Evolutionary conservation across 2,888 invertebrate genomes (phyloP).

Genomic region (Machimus atricapillus): DNA sequence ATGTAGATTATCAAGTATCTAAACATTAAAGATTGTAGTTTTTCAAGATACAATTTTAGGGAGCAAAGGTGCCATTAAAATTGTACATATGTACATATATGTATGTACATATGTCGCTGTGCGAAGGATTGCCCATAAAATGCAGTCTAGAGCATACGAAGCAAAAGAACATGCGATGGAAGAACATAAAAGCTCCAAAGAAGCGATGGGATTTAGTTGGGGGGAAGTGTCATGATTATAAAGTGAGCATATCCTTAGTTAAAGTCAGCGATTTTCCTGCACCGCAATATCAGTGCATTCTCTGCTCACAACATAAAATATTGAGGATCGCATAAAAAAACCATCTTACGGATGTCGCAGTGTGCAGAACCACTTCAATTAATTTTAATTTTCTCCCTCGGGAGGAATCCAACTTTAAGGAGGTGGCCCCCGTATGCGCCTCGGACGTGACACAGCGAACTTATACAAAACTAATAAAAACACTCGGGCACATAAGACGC

Average conservation of each 20-base stretch:
- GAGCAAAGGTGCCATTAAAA: background rate
- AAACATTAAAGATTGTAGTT: too few species aligned
- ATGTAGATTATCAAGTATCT: too few species aligned
- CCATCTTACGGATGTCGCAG: background rate
- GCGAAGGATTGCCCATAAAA: background rate
- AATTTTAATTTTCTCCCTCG: background rate
- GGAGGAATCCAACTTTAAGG: background rate
- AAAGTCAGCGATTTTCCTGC: background rate
- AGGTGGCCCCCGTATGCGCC: background rate
- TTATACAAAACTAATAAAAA: conserved; percentile 6
- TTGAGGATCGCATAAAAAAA: background rate
- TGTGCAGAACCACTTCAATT: background rate
- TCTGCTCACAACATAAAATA: background rate
- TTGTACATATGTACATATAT: too few species aligned
- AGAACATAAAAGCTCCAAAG: background rate
- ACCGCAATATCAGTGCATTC: background rate
- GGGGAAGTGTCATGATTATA: background rate
- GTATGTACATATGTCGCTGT: background rate
- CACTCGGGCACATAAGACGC: background rate
- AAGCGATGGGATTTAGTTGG: background rate
- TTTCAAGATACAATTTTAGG: background rate
- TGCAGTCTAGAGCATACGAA: background rate
- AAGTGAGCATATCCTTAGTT: background rate
- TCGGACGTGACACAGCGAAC: background rate
- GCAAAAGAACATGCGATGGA: background rate